phyloP scores from a whole-genome alignment of 2,888 invertebrate genomes.

The Heliconius charithonia region DNA sequence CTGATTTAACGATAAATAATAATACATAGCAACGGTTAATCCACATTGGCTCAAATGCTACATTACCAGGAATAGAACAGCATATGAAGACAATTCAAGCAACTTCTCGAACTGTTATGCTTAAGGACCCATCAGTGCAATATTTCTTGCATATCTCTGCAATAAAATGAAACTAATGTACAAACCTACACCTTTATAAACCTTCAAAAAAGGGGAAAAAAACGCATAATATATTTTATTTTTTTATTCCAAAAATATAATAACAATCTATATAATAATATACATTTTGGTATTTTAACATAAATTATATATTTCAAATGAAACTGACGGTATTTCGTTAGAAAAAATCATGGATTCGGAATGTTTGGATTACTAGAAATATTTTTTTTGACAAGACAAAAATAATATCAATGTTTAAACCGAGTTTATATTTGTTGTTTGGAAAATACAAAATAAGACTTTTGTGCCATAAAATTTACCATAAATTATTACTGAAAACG shows the following conservation, averaged over 20 bases:
- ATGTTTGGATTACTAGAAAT: not conserved
- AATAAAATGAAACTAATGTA: too few species aligned
- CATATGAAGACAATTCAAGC: too few species aligned
- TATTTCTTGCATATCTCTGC: too few species aligned
- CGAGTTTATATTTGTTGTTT: not conserved
- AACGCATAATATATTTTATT: not conserved
- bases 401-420: not conserved
- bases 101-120: too few species aligned
- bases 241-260: slow-evolving; percentile 73
- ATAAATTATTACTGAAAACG: not conserved
- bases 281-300: slow-evolving; percentile 28
- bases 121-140: too few species aligned
- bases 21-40: too few species aligned
- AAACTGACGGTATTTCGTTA: not conserved
- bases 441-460: not conserved
- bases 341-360: not conserved
- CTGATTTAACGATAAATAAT: too few species aligned
- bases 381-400: not conserved
- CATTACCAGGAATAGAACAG: too few species aligned
- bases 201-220: too few species aligned
- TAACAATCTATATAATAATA: slow-evolving; percentile 51
- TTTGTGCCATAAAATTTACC: not conserved
- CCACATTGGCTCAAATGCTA: too few species aligned
- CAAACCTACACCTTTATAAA: too few species aligned
- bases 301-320: not conserved